phyloP scores from a whole-genome alignment of 1,140 invertebrate genomes.

The Drosophila nebulosa region DNA sequence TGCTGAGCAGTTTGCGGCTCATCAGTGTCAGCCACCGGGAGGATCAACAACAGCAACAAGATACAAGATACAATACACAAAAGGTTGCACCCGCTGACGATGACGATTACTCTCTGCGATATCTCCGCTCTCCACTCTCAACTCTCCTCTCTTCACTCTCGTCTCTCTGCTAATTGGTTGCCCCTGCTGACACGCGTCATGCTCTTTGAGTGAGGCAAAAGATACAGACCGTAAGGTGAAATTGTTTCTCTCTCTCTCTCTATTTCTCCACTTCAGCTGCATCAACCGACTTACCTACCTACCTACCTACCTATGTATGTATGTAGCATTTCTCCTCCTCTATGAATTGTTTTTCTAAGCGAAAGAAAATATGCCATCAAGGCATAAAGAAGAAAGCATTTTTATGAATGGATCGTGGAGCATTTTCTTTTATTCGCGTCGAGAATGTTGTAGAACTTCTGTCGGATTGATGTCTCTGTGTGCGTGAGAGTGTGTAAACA shows the following conservation, averaged over 20 bases:
- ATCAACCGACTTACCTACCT: neutral
- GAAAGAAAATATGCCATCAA: conserved; percentile 57
- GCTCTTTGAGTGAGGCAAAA: conserved; percentile 37
- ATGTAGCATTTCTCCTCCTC: conserved; percentile 37
- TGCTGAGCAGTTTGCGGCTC: conserved; percentile 61
- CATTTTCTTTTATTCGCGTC: conserved; percentile 33
- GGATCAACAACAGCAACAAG: conserved; percentile 3
- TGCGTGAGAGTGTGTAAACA: conserved; percentile 45
- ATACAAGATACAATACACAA: conserved; percentile 36
- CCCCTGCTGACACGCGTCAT: conserved; percentile 70
- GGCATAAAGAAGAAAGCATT: conserved; percentile 57
- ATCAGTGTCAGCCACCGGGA: conserved; percentile 55
- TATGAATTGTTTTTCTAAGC: conserved; percentile 46
- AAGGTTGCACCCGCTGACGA: conserved; percentile 52
- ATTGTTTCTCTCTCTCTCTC: conserved; percentile 9
- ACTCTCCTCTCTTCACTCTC: conserved; percentile 14
- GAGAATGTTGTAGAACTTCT: conserved; percentile 51
- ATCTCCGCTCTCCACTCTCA: neutral
- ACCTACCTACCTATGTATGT: neutral
- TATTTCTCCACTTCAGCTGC: conserved; percentile 24
- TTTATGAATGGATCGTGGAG: conserved; percentile 61
- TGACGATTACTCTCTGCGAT: neutral
- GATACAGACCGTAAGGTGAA: conserved; percentile 43
- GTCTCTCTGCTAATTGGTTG: conserved; percentile 55
- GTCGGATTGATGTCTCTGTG: conserved; percentile 10